phyloP scores from a whole-genome alignment of 2,113 vertebrate species.

The Brachyhypopomus gauderio region DNA sequence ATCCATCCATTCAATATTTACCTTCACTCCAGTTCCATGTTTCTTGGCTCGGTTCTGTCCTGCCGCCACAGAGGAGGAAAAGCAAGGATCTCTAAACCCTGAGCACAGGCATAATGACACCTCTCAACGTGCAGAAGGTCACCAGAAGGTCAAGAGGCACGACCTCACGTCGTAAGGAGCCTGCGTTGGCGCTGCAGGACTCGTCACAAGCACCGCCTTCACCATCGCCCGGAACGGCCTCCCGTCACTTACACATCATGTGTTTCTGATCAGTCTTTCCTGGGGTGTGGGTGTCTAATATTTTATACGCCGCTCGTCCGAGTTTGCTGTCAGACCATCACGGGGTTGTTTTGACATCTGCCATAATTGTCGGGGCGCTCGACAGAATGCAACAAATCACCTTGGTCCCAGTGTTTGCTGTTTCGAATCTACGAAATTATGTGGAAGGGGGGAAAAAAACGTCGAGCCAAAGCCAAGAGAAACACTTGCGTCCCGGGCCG shows the following conservation, averaged over 20 bases:
- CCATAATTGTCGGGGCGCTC: constrained; percentile 54
- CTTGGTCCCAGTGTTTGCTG: constrained; percentile 62
- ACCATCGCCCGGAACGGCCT: constrained; percentile 55
- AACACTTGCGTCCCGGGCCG: constrained; percentile 56
- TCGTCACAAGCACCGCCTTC: constrained; percentile 49
- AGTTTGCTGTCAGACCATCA: constrained; percentile 63
- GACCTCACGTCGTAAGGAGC: neutral
- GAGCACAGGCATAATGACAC: constrained; percentile 27
- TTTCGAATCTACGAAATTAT: constrained; percentile 67
- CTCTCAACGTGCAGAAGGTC: constrained; percentile 34
- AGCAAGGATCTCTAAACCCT: neutral
- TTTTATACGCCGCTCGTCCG: constrained; percentile 51
- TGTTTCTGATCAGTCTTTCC: constrained; percentile 67
- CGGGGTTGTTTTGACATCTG: constrained; percentile 64
- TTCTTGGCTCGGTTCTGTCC: constrained; percentile 40
- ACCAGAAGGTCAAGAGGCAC: neutral
- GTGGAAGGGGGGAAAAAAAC: constrained; percentile 49
- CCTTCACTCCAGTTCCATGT: constrained; percentile 35
- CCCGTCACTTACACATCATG: constrained; percentile 63
- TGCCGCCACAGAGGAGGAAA: constrained; percentile 16
- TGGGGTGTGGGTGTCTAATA: neutral
- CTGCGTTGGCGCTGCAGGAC: neutral
- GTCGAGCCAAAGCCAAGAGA: constrained; percentile 61
- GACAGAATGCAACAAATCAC: constrained; percentile 65
- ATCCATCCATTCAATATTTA: constrained; percentile 43